phyloP scores from a whole-genome alignment of 37 sponge, comb jelly and placozoan genomes.

The Geodia barretti region DNA sequence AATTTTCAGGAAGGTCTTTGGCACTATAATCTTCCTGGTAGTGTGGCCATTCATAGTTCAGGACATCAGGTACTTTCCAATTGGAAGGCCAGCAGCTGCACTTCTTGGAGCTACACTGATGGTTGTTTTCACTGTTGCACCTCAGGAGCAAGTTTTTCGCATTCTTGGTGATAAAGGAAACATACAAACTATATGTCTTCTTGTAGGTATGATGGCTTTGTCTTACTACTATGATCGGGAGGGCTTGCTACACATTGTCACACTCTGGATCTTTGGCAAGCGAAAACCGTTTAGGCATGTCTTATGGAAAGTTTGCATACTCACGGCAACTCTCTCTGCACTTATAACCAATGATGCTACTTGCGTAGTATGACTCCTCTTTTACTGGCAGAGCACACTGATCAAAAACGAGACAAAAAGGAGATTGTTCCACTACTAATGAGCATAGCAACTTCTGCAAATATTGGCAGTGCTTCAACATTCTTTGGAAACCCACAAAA shows the following conservation, averaged over 20 bases:
- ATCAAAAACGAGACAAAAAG: constrained; percentile 31
- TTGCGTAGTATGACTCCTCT: constrained; percentile 55
- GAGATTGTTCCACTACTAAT: constrained; percentile 52
- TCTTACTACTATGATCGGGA: constrained; percentile 71
- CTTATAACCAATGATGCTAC: constrained; percentile 73
- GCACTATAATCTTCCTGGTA: constrained; percentile 48
- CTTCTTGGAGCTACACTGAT: constrained; percentile 51
- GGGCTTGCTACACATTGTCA: constrained; percentile 41
- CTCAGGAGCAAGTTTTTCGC: constrained; percentile 44
- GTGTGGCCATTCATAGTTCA: constrained; percentile 76
- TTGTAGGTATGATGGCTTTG: constrained; percentile 72
- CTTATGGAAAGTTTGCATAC: constrained; percentile 52
- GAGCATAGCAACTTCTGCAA: constrained; percentile 62
- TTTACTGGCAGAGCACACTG: constrained; percentile 42
- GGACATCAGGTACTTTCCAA: constrained; percentile 55
- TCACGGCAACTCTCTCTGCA: constrained; percentile 45
- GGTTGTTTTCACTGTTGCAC: constrained; percentile 57
- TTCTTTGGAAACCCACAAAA: constrained; percentile 77
- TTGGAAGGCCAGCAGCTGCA: constrained; percentile 61
- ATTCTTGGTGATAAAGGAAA: constrained; percentile 30
- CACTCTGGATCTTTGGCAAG: constrained; percentile 33
- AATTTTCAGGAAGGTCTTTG: constrained; percentile 35
- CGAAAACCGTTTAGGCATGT: constrained; percentile 35
- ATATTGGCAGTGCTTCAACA: constrained; percentile 73
- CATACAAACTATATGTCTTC: constrained; percentile 63